Evolutionary conservation across 2,797 vertebrate species (phyloP), one percentile per base, ranked within the genome.

Genomic region (Sebastes melanostomus): DNA sequence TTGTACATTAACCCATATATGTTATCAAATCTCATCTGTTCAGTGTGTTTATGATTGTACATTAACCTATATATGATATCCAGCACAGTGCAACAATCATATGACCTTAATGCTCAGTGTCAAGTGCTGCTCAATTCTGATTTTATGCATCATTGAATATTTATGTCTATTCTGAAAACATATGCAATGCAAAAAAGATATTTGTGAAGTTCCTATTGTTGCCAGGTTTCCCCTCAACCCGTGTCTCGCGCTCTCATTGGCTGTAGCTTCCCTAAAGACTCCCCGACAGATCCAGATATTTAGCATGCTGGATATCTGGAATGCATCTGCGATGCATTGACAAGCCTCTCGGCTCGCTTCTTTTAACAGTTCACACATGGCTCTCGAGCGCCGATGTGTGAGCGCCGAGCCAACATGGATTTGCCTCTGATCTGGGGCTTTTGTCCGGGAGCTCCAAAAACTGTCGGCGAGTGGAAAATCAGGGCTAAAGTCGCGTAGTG

Each of bases 61-160:
- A 77, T 59, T 62, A 29, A 81, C 73, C 82, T 74, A 77, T 12
- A 79, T 67, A 12, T 72, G 66, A 82, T 71, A 78, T 42, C 16
- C 38, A 61, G 63, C 30, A 42, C 18, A 34, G 27, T 27, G 18
- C 24, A 71, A 36, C 18, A 12, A 71, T 76, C 18, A 24, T 36
- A 72, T 36, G 11, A 4, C 20, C 16, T 62, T 54, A 29, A 63
- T 71, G 36, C 16, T 58, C 14, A 52, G 13, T 46, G 66, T 70
- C 42, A 54, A 46, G 50, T 36, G 42, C 62, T 73, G 69, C 18
- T 61, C 52, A 69, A 29, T 20, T 72, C 20, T 4, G 16, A 80
- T 79, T 75, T 72, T 61, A 54, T 75, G 61, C 29, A 66, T 68
- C 42, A 62, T 20, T 66, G 12, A 69, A 24, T 56, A 24, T n/a